Evolutionary conservation across 1,140 invertebrate genomes (phyloP).

Genomic region (Phymorhynchus buccinoides): DNA sequence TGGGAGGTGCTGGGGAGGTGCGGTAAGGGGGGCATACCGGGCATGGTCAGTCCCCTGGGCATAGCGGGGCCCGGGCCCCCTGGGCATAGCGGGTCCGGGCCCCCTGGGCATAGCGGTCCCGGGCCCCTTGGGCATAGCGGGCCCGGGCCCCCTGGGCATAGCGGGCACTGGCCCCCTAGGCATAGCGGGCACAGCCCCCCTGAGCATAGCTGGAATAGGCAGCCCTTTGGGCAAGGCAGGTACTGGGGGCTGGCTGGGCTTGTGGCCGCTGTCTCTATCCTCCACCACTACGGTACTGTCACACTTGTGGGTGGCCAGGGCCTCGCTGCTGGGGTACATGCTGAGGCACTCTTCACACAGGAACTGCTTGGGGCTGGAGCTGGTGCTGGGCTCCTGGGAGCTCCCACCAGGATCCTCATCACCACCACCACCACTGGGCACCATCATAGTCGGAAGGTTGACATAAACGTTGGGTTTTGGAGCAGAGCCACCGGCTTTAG

Average conservation of each 20-base stretch:
- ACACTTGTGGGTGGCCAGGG: constrained; percentile 1
- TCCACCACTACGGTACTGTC: not conserved
- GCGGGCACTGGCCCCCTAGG: too few relatives aligned
- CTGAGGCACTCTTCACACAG: not conserved
- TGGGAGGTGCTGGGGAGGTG: not conserved
- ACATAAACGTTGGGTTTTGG: constrained; percentile 1
- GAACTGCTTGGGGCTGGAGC: not conserved
- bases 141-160: too few relatives aligned
- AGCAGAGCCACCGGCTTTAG: not conserved
- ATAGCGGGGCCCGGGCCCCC: too few relatives aligned
- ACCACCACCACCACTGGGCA: not conserved
- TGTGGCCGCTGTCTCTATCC: not conserved
- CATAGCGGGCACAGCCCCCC: too few relatives aligned
- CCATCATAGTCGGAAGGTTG: not conserved
- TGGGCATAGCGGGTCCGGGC: too few relatives aligned
- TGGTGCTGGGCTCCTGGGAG: not conserved
- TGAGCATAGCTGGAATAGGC: too few relatives aligned
- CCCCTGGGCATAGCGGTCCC: too few relatives aligned
- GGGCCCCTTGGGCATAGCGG: too few relatives aligned
- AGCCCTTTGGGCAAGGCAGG: not conserved
- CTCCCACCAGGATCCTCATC: not conserved
- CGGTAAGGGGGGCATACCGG: too few relatives aligned
- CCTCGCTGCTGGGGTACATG: not conserved
- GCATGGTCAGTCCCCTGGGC: too few relatives aligned
- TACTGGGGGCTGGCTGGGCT: not conserved